Evolutionary conservation across 2,113 vertebrate species (phyloP).

Genomic region (Oophaga pumilio): DNA sequence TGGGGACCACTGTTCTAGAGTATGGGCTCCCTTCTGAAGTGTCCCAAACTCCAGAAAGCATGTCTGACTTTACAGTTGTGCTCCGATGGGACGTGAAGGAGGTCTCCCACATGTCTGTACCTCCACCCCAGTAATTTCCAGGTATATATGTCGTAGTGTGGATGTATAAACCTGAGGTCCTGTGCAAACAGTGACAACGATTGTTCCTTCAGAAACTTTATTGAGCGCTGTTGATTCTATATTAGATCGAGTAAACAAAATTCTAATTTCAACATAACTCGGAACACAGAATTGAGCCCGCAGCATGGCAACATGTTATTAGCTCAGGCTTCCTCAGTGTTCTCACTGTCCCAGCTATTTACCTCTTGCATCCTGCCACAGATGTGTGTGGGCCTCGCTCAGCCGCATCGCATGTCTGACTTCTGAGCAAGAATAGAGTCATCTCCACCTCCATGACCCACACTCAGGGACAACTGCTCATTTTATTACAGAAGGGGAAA

Average conservation of each 20-base stretch:
- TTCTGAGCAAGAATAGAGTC: constrained; percentile 32
- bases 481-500: constrained; percentile 49
- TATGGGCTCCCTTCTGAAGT: too few species aligned
- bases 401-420: constrained; percentile 52
- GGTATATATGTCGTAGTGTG: not conserved
- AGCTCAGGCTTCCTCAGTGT: constrained; percentile 3
- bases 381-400: constrained; percentile 48
- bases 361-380: constrained; percentile 54
- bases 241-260: not conserved
- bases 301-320: constrained; percentile 8
- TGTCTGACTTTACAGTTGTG: not conserved
- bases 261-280: constrained; percentile 10
- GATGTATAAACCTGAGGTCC: not conserved
- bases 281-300: constrained; percentile 2
- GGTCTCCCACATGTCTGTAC: not conserved
- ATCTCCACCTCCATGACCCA: constrained; percentile 34
- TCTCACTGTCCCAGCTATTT: constrained; percentile 38
- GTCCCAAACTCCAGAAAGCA: too few species aligned
- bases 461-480: constrained; percentile 33
- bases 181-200: not conserved
- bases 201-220: not conserved
- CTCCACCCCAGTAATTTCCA: not conserved
- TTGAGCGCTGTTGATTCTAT: constrained; percentile 12
- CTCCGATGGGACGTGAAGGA: not conserved
- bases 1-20: too few species aligned